phyloP scores from a whole-genome alignment of 2,888 invertebrate species.

The Cephonodes hylas region DNA sequence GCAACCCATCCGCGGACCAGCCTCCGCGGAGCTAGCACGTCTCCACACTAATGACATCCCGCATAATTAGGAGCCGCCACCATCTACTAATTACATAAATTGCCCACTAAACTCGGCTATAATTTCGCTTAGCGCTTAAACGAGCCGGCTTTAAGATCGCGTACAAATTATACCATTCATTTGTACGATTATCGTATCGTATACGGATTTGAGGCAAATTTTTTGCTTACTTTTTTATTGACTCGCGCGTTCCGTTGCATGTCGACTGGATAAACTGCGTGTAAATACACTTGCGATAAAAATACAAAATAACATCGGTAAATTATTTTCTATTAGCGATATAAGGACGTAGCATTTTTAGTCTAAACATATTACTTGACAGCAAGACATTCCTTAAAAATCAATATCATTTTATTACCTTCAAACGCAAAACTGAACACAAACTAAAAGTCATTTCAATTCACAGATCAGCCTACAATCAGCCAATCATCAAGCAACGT shows the following conservation, averaged over 20 bases:
- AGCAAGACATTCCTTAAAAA: background rate
- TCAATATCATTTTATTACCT: too few relatives aligned
- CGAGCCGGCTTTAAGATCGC: constrained; percentile 39
- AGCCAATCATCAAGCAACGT: constrained; percentile 96
- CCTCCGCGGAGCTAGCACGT: constrained; percentile 59
- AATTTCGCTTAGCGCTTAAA: constrained; percentile 60
- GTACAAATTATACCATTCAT: constrained; percentile 30
- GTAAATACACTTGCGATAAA: background rate
- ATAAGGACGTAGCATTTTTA: background rate
- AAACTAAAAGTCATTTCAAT: background rate
- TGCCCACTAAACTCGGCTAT: constrained; percentile 74
- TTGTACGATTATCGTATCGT: constrained; percentile 10
- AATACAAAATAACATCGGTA: too few relatives aligned
- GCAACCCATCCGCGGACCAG: constrained; percentile 37
- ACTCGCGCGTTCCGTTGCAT: background rate
- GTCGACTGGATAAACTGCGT: background rate
- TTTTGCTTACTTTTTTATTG: background rate
- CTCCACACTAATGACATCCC: constrained; percentile 73
- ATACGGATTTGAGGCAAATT: background rate
- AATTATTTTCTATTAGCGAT: too few relatives aligned
- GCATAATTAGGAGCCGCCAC: constrained; percentile 75
- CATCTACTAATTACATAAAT: constrained; percentile 79
- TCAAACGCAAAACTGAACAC: background rate
- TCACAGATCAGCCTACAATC: constrained; percentile 92
- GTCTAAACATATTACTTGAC: background rate